Evolutionary conservation across 2,888 invertebrate genomes (phyloP).

Genomic region (Zootermopsis nevadensis): DNA sequence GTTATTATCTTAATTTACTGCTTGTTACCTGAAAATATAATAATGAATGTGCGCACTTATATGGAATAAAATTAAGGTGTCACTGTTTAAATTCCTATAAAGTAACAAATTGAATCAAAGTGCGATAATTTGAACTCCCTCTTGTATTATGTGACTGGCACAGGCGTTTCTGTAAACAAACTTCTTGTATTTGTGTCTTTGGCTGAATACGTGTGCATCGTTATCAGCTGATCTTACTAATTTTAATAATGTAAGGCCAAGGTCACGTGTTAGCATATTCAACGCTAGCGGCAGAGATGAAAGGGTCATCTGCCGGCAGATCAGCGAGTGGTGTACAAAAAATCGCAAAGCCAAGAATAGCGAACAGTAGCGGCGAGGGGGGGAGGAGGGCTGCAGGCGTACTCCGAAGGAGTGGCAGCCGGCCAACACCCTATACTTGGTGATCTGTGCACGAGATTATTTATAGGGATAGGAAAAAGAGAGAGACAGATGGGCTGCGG

Average conservation of each 20-base stretch:
- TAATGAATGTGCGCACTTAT: too few relatives aligned
- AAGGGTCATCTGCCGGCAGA: constrained; percentile 33
- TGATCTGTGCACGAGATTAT: constrained; percentile 78
- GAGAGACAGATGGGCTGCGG: constrained; percentile 55
- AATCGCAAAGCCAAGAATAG: constrained; percentile 31
- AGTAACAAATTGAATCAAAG: too few relatives aligned
- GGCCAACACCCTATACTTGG: constrained; percentile 91
- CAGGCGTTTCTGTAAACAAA: not conserved
- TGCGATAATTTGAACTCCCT: too few relatives aligned
- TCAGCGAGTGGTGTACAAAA: not conserved
- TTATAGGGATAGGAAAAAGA: constrained; percentile 73
- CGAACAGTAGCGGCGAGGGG: constrained; percentile 23
- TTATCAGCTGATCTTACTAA: constrained; percentile 18
- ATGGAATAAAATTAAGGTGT: too few relatives aligned
- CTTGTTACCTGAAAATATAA: too few relatives aligned
- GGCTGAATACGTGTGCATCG: too few relatives aligned
- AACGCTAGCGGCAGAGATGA: constrained; percentile 16
- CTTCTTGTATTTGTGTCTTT: not conserved
- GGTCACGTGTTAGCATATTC: constrained; percentile 7
- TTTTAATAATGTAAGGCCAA: not conserved
- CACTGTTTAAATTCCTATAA: too few relatives aligned
- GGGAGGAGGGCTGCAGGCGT: constrained; percentile 39
- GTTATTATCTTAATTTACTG: too few relatives aligned
- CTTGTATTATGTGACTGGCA: too few relatives aligned
- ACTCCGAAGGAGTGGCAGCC: constrained; percentile 67